A percentile compares a stretch with the other conserved stretches of the same genome.
phyloP scores from a whole-genome alignment of 2,888 invertebrate genomes.

The Orthonychiurus folsomi region DNA sequence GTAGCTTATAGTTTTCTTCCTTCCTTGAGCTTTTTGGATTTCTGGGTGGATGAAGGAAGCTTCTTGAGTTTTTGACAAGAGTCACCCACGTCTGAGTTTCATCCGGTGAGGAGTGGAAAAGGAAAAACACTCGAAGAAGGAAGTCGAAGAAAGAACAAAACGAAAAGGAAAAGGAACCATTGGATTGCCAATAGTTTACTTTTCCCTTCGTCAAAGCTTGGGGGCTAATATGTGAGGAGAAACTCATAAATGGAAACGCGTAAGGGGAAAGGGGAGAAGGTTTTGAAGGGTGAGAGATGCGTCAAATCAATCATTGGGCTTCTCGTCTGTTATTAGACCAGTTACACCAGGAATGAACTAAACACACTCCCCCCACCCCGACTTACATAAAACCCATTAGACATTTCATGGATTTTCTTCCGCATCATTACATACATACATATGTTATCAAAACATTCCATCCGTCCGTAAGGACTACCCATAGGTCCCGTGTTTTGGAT shows the following conservation, averaged over 20 bases:
- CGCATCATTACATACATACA: not conserved
- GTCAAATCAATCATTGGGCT: not conserved
- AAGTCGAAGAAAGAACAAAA: not conserved
- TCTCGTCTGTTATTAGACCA: not conserved
- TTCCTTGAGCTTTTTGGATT: too few species aligned
- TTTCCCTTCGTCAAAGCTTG: not conserved
- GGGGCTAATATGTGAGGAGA: not conserved
- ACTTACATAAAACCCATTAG: not conserved
- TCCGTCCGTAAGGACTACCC: too few species aligned
- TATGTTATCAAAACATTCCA: not conserved
- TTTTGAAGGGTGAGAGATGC: constrained; percentile 1
- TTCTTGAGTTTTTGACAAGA: too few species aligned
- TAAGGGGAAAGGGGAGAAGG: not conserved
- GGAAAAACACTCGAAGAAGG: too few species aligned
- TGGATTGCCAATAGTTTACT: not conserved
- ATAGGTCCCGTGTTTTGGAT: too few species aligned
- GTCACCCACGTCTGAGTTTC: too few species aligned
- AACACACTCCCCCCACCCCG: too few species aligned
- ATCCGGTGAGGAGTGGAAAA: too few species aligned
- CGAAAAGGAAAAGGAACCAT: not conserved
- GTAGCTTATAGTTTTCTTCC: too few species aligned
- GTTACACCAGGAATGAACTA: not conserved
- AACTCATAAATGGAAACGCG: not conserved
- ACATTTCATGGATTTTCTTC: not conserved
- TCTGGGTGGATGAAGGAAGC: too few species aligned